Evolutionary conservation across 2,888 invertebrate genomes (phyloP).

Genomic region (Plagiodera versicolora): DNA sequence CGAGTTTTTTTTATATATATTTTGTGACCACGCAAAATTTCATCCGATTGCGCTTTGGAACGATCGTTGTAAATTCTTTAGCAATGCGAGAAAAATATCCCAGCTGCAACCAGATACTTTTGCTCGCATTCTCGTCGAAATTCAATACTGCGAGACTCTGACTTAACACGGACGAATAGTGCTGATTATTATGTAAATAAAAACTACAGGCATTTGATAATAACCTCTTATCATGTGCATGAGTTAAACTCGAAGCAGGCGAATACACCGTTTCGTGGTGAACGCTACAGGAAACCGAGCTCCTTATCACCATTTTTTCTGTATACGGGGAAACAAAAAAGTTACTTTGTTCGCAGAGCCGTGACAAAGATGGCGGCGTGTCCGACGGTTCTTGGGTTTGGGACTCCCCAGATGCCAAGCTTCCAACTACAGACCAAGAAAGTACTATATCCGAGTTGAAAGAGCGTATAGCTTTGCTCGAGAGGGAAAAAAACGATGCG

Average conservation of each 20-base stretch:
- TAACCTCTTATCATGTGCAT: constrained; percentile 31
- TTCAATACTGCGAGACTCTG: constrained; percentile 23
- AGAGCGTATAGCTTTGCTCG: constrained; percentile 39
- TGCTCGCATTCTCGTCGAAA: constrained; percentile 16
- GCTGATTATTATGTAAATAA: constrained; percentile 39
- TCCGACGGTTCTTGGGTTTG: constrained; percentile 26
- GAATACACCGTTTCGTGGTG: constrained; percentile 18
- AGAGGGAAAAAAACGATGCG: constrained; percentile 43
- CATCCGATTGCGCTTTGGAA: no score
- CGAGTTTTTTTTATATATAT: no score
- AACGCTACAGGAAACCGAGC: constrained; percentile 13
- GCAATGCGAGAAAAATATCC: background rate
- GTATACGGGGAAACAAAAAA: background rate
- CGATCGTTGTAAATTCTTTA: no score
- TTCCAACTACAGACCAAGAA: constrained; percentile 17
- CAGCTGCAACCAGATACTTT: constrained; percentile 12
- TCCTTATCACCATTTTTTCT: constrained; percentile 2
- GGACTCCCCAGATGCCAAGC: constrained; percentile 15
- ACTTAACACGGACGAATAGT: constrained; percentile 27
- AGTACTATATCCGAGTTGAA: constrained; percentile 44
- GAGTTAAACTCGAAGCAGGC: constrained; percentile 20
- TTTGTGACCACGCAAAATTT: no score
- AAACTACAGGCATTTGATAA: constrained; percentile 34
- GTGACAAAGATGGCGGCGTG: constrained; percentile 22
- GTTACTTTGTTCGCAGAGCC: constrained; percentile 30